Base-by-base conservation (phyloP, 2,797 vertebrate genomes). In the Pteronotus mesoamericanus region DNA sequence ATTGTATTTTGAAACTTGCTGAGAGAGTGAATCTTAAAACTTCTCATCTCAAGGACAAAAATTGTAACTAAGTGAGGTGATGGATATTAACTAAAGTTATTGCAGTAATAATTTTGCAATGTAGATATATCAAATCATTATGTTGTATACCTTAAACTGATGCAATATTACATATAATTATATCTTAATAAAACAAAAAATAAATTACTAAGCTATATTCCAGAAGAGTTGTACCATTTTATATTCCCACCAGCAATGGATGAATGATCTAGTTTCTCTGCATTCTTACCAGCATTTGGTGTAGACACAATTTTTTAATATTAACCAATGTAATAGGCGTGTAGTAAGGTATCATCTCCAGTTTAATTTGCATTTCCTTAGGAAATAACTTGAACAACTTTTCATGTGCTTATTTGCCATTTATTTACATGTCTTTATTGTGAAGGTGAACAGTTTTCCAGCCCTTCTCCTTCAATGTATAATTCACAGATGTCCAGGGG, bases 401-500 rank as follows among this genome's bases (percentile, higher is more conserved):
- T n/a, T 64, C 19, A 1, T 22, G 7, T 5, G 42, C 32, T 46
- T 32, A 34, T 39, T 46, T 9, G 42, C 29, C 4, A 7, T 46
- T 19, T 46, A 7, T 46, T 19, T 46, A 12, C 2, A 1, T 6
- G 5, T 24, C 12, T 15, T 64, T 42, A 15, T 61, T 22, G n/a
- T 24, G 22, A 84, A 37, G n/a, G 5, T 34, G n/a, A 83, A 34
- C 11, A 46, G 44, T 19, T 48, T 16, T 26, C 15, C 29, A 51
- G 64, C 34, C 51, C n/a, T 26, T 5, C 8, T 18, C 5, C n/a
- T 9, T 48, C 1, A 5, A 16, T 14, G 12, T n/a, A 4, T 6
- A 24, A 1, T 39, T 46, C 1, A 4, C 5, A 0, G 5, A 2
- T 9, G 34, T 39, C 16, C n/a, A n/a, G 22, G 48, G 34, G 71